Conservation (phyloP, 2,113 vertebrate genomes). For the Myiagra hebetior region DNA sequence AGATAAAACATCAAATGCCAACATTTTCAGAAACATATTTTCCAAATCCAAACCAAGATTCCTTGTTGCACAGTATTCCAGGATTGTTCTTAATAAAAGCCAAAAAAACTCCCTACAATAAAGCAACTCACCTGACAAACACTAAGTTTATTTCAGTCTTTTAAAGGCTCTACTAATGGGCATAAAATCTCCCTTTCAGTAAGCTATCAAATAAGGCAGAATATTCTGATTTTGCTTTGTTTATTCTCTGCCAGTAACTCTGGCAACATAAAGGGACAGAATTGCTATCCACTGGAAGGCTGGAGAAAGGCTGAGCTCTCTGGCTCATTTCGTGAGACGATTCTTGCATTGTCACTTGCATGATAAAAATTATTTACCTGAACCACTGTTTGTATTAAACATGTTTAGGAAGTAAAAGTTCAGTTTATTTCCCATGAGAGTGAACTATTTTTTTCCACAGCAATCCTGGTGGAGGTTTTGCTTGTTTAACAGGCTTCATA, state of each 20-base stretch:
- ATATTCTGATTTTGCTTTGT: neutral
- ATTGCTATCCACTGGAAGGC: neutral
- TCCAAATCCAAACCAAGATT: neutral
- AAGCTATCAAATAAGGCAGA: neutral
- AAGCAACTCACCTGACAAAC: neutral
- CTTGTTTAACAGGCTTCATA: neutral
- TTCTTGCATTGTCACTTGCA: neutral
- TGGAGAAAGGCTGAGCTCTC: neutral
- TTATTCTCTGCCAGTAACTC: neutral
- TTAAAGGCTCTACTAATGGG: neutral
- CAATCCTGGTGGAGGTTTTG: neutral
- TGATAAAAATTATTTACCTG: neutral
- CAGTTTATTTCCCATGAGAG: neutral
- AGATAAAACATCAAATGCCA: neutral
- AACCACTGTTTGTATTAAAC: neutral
- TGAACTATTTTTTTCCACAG: no score
- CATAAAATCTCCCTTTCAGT: neutral
- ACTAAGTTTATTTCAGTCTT: neutral
- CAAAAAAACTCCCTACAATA: fast-evolving
- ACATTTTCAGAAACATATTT: neutral
- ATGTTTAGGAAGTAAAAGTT: neutral
- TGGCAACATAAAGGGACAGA: neutral
- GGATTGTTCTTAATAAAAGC: neutral
- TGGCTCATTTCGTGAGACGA: neutral
- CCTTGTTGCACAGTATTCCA: neutral